These are phyloP conservation scores for Tachysurus vachellii DNA, from an alignment of 2,113 vertebrate species.

Conservation along the genomic window DNA sequence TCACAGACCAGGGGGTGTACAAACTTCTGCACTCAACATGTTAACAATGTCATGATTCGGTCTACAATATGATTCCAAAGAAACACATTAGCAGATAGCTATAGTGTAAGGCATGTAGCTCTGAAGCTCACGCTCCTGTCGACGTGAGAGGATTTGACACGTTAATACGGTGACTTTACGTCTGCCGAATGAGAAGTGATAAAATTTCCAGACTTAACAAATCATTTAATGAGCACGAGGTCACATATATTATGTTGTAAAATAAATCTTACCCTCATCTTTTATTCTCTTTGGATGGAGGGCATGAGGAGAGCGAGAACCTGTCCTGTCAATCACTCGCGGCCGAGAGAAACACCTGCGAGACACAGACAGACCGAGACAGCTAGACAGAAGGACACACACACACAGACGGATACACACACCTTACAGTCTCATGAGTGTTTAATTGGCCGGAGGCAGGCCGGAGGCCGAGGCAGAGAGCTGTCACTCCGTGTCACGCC, in stretches of 20 bases:
- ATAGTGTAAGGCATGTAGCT: not conserved
- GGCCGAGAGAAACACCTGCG: not conserved
- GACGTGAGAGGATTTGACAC: not conserved
- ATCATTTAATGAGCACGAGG: constrained; percentile 37
- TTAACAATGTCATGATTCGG: not conserved
- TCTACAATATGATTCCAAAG: not conserved
- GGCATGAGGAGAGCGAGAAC: constrained; percentile 8
- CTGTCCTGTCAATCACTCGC: constrained; percentile 39
- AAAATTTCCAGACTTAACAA: constrained; percentile 28
- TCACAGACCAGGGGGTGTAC: not conserved
- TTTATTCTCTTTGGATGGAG: constrained; percentile 37
- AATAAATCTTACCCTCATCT: constrained; percentile 28
- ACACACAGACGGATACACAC: constrained; percentile 40
- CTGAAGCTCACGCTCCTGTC: not conserved
- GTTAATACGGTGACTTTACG: constrained; percentile 5
- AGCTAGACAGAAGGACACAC: constrained; percentile 36
- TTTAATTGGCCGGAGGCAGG: constrained; percentile 50
- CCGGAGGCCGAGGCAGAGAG: constrained; percentile 35
- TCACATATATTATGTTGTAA: constrained; percentile 4
- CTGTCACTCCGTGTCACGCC: constrained; percentile 46
- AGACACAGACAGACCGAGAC: constrained; percentile 27
- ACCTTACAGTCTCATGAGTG: constrained; percentile 34
- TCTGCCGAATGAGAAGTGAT: constrained; percentile 22
- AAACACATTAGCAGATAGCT: not conserved
- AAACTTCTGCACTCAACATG: not conserved